A percentile compares a stretch with the other conserved stretches of the same genome.
Conservation (phyloP, 2,113 vertebrate genomes). For the Cervus canadensis region DNA sequence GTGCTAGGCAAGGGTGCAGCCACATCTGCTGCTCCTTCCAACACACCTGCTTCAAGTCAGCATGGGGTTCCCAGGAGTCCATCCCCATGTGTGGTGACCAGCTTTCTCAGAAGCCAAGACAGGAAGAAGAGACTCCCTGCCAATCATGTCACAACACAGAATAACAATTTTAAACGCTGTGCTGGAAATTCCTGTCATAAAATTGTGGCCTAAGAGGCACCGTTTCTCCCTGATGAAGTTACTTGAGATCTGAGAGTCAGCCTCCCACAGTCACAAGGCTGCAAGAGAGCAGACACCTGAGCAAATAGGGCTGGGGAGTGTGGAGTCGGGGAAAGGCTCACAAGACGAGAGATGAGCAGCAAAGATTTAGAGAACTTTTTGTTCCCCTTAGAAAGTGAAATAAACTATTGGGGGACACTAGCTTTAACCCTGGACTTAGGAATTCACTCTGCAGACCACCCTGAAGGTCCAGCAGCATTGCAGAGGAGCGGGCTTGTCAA, state of each 20-base stretch:
- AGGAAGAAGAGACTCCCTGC: neutral
- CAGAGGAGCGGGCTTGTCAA: neutral
- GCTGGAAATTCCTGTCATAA: neutral
- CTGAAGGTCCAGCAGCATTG: neutral
- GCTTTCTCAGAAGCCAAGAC: neutral
- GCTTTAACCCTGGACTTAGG: neutral
- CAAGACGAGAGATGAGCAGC: neutral
- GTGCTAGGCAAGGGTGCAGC: neutral
- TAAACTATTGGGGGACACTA: neutral
- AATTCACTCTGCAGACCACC: neutral
- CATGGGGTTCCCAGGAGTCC: neutral
- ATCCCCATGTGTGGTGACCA: accelerated
- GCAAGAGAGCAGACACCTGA: neutral
- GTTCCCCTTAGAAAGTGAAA: neutral
- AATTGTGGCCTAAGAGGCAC: neutral
- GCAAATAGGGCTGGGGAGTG: neutral
- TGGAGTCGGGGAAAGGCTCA: neutral
- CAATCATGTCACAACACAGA: neutral
- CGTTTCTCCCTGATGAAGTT: neutral
- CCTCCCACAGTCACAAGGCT: neutral
- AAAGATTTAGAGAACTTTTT: neutral
- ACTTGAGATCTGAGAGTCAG: neutral
- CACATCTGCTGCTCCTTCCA: neutral
- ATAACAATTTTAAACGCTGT: neutral
- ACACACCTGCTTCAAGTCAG: neutral